phyloP scores from a whole-genome alignment of 2,888 invertebrate genomes.

The Macaria liturata region DNA sequence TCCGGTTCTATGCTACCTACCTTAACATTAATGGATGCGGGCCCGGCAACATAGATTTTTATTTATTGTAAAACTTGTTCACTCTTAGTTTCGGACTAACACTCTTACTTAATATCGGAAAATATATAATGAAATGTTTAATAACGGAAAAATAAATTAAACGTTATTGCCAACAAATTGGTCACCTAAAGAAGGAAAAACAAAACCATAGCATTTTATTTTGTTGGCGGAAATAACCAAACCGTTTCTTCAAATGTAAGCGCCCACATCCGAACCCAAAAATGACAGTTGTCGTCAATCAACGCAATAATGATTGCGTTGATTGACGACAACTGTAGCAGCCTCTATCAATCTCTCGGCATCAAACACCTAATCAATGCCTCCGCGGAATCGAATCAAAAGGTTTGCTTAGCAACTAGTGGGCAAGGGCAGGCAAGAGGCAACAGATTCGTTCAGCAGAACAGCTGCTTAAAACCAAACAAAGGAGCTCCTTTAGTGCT shows the following conservation, averaged over 20 bases:
- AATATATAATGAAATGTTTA: no score
- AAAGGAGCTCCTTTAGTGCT: constrained; percentile 52
- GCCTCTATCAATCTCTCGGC: constrained; percentile 2
- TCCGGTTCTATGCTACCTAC: constrained; percentile 34
- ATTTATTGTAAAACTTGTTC: constrained; percentile 26
- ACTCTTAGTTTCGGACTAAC: constrained; percentile 34
- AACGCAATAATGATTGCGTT: constrained; percentile 4
- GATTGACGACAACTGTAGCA: no score
- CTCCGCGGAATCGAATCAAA: constrained; percentile 58
- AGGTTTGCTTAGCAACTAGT: constrained; percentile 75
- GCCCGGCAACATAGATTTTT: constrained; percentile 25
- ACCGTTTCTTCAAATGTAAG: no score
- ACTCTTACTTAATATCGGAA: no score
- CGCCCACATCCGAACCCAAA: no score
- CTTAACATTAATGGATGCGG: constrained; percentile 29
- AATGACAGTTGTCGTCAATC: neutral
- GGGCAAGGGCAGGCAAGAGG: constrained; percentile 57
- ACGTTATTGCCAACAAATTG: no score
- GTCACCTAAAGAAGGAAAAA: no score
- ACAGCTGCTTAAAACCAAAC: constrained; percentile 66
- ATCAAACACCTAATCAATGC: constrained; percentile 34
- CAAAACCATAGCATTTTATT: no score
- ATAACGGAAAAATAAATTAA: constrained; percentile 22
- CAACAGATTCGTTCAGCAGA: constrained; percentile 75
- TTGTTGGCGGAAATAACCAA: no score